Percentiles rank a stretch among this genome's conserved stretches.
Conservation (phyloP, 1,140 invertebrate species). For the Apis mellifera region DNA sequence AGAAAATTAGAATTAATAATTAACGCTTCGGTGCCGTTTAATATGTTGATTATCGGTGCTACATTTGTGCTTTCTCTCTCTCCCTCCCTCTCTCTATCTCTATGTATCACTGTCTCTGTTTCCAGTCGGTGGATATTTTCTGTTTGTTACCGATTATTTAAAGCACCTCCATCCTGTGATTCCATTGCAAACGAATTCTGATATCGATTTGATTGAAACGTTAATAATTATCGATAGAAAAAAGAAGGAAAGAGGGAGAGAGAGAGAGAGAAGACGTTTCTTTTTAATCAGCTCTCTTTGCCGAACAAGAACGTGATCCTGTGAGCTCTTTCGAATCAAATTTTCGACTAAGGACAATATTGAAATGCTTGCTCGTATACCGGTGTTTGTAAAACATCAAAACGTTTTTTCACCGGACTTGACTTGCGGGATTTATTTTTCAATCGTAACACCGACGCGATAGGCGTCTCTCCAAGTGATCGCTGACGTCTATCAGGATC, state of each 20-base stretch:
- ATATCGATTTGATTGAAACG: conserved; percentile 7
- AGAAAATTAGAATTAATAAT: conserved; percentile 51
- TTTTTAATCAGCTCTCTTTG: neutral
- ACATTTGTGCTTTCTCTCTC: neutral
- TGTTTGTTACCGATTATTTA: neutral
- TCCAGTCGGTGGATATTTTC: conserved; percentile 1
- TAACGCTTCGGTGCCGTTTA: conserved; percentile 37
- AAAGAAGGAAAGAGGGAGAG: too few relatives aligned
- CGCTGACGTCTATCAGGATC: conserved; percentile 7
- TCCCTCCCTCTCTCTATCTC: too few relatives aligned
- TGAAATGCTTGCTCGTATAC: neutral
- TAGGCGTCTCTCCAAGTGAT: neutral
- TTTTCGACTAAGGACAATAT: neutral
- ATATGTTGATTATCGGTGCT: conserved; percentile 47
- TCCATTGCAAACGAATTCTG: neutral
- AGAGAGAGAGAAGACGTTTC: neutral
- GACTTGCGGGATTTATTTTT: conserved; percentile 24
- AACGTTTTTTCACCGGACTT: neutral
- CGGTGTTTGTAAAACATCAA: conserved; percentile 7
- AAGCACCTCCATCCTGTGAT: neutral
- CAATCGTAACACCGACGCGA: conserved; percentile 10
- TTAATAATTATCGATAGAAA: neutral
- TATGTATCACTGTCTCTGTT: neutral
- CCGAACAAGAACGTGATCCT: neutral
- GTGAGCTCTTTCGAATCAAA: neutral